phyloP scores from a whole-genome alignment of 2,797 vertebrate species.

The Lithobates sylvaticus region DNA sequence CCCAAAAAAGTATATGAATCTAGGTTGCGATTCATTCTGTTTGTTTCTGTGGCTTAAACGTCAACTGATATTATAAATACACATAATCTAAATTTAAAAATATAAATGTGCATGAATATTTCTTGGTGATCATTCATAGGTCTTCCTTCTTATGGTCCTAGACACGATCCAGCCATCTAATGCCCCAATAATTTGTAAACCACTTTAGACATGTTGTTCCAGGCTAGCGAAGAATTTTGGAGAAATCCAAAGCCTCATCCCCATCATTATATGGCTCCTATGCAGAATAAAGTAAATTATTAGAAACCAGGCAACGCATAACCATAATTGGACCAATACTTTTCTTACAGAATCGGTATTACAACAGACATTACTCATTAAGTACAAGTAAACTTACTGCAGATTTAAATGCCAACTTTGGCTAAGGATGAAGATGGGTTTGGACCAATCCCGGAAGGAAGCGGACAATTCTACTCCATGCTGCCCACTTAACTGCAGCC shows the following conservation, averaged over 20 bases:
- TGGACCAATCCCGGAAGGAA: no score
- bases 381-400: no score
- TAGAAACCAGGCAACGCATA: not conserved
- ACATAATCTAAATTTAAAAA: not conserved
- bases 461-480: no score
- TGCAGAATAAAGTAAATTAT: not conserved
- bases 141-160: not conserved
- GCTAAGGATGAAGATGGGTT: no score
- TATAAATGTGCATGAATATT: not conserved
- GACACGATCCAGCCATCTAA: not conserved
- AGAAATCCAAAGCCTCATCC: not conserved
- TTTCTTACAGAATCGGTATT: not conserved
- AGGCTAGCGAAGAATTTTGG: constrained; percentile 19
- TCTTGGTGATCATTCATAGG: not conserved
- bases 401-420: no score
- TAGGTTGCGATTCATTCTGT: no score
- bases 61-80: no score
- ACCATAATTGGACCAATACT: not conserved
- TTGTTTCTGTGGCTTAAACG: no score
- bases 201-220: not conserved
- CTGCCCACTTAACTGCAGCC: no score
- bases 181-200: constrained; percentile 13
- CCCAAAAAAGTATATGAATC: no score
- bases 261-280: constrained; percentile 9
- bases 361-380: not conserved